Percentiles rank a stretch among this genome's conserved stretches.
Evolutionary conservation across 2,888 invertebrate genomes (phyloP).

Genomic region (Pinctada fucata): DNA sequence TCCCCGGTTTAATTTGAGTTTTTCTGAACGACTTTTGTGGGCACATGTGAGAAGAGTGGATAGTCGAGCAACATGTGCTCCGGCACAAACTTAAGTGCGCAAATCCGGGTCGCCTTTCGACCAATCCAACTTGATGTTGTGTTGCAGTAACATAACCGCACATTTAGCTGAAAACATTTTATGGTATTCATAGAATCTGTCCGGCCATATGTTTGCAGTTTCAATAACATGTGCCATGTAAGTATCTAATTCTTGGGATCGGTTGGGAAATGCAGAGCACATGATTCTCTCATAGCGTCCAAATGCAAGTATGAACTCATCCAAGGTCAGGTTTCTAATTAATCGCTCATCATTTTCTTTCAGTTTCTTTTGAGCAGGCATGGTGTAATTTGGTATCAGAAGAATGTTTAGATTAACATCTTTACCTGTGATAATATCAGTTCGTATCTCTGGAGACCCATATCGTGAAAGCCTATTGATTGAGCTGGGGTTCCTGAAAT

Average conservation of each 20-base stretch:
- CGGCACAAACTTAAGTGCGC: neutral
- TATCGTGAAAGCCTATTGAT: neutral
- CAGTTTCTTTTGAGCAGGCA: neutral
- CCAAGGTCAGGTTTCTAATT: neutral
- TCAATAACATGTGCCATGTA: conserved; percentile 5
- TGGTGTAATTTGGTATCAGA: conserved; percentile 12
- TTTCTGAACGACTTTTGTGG: neutral
- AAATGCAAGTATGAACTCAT: conserved; percentile 16
- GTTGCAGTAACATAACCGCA: conserved; percentile 5
- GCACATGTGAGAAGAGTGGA: conserved; percentile 6
- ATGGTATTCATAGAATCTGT: conserved; percentile 13
- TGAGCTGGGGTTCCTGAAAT: too few relatives aligned
- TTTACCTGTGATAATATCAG: conserved; percentile 16
- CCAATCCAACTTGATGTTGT: conserved; percentile 14
- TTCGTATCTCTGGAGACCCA: neutral
- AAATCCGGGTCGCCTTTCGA: conserved; percentile 12
- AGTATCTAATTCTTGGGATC: neutral
- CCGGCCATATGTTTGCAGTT: conserved; percentile 4
- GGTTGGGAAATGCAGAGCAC: conserved; percentile 1
- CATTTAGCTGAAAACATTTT: conserved; percentile 17
- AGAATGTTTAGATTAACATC: conserved; percentile 15
- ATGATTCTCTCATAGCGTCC: conserved; percentile 12
- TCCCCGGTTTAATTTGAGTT: neutral
- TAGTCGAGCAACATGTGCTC: conserved; percentile 4
- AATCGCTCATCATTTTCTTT: conserved; percentile 7